A percentile compares a stretch with the other conserved stretches of the same genome.
These are phyloP conservation scores for Heliconius congener DNA, from an alignment of 1,140 invertebrate genomes.

Conservation along the genomic window DNA sequence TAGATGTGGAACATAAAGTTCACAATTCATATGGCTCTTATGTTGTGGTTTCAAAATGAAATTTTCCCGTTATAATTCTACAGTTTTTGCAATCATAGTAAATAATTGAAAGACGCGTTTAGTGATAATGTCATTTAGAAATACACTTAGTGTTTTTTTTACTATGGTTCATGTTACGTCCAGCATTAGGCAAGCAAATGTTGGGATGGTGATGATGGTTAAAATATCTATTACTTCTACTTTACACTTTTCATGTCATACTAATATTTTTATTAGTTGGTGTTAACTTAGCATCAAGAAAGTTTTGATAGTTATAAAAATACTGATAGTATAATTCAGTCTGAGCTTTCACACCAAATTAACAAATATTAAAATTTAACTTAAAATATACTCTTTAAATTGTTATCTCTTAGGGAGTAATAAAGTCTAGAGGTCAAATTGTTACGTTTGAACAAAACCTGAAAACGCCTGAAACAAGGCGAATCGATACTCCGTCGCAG, in stretches of 20 bases:
- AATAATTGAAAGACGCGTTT: conserved; percentile 1
- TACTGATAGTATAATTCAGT: neutral
- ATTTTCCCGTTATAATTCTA: conserved; percentile 15
- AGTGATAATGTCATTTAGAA: neutral
- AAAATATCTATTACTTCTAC: too few species aligned
- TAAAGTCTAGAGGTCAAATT: conserved; percentile 38
- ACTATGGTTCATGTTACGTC: too few species aligned
- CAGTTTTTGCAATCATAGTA: neutral
- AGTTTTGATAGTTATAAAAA: too few species aligned
- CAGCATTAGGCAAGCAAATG: too few species aligned
- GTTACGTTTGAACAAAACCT: conserved; percentile 56
- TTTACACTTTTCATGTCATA: neutral
- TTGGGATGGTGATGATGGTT: too few species aligned
- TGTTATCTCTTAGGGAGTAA: neutral
- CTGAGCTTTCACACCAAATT: neutral
- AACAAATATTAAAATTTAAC: neutral
- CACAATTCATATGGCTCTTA: neutral
- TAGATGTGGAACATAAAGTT: neutral
- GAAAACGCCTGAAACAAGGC: conserved; percentile 54
- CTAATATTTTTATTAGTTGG: neutral
- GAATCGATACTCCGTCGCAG: conserved; percentile 72
- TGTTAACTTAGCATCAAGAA: neutral
- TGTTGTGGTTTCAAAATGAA: conserved; percentile 16
- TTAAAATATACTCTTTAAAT: neutral
- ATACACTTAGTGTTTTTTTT: neutral